These are phyloP conservation scores for Drosophila pegasa DNA, from an alignment of 2,888 invertebrate genomes.

Conservation along the genomic window DNA sequence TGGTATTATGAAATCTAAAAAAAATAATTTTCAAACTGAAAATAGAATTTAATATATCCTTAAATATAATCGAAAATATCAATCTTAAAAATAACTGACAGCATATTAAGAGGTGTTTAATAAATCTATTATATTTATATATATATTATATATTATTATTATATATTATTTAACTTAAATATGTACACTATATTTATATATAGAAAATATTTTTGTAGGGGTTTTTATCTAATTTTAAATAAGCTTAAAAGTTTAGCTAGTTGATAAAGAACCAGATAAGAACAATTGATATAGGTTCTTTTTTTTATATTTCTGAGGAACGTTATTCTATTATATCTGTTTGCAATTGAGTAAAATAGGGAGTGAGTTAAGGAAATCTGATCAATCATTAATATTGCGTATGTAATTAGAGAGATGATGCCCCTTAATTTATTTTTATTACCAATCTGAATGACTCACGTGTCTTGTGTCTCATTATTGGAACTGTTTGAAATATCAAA, in stretches of 20 bases:
- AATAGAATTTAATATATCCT: too few relatives aligned
- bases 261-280: conserved; percentile 1
- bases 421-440: background rate
- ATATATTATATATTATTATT: too few relatives aligned
- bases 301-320: background rate
- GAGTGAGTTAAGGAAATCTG: background rate
- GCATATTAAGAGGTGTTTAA: too few relatives aligned
- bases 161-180: too few relatives aligned
- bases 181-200: too few relatives aligned
- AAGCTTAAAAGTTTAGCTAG: background rate
- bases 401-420: background rate
- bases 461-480: conserved; percentile 1
- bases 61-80: too few relatives aligned
- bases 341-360: background rate
- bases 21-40: too few relatives aligned
- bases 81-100: too few relatives aligned
- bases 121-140: too few relatives aligned
- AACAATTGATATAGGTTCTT: background rate
- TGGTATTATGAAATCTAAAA: too few relatives aligned
- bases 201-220: too few relatives aligned
- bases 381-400: conserved; percentile 7
- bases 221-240: background rate
- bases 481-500: conserved; percentile 1
- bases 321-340: background rate
- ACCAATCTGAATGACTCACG: conserved; percentile 21